These are phyloP conservation scores for Creontiades dilutus DNA, from an alignment of 2,888 invertebrate species.

Conservation along the genomic window DNA sequence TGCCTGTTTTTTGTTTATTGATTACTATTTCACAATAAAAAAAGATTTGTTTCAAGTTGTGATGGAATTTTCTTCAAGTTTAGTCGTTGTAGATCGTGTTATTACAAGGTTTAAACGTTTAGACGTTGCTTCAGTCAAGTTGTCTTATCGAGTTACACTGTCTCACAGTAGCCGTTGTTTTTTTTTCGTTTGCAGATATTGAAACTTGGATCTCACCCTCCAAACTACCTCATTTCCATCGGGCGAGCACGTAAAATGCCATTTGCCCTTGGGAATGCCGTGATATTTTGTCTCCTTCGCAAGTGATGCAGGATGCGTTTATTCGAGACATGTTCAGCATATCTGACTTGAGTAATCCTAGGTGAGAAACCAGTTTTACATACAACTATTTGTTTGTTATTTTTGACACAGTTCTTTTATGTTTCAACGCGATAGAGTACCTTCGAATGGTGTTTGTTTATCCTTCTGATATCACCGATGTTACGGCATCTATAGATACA, in stretches of 20 bases:
- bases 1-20: slow-evolving; percentile 40
- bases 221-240: neutral
- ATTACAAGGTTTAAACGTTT: neutral
- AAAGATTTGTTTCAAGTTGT: neutral
- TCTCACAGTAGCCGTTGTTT: neutral
- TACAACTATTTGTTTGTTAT: no score
- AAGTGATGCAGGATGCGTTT: slow-evolving; percentile 76
- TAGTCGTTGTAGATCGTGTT: neutral
- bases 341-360: slow-evolving; percentile 75
- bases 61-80: neutral
- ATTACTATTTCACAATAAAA: neutral
- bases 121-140: neutral
- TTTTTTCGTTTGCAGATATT: slow-evolving; percentile 52
- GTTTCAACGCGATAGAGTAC: no score
- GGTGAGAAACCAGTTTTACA: slow-evolving; percentile 66
- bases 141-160: no score
- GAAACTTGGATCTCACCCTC: neutral
- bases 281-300: slow-evolving; percentile 7
- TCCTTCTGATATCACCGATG: no score
- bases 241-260: neutral
- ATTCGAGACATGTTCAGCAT: slow-evolving; percentile 76
- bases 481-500: no score
- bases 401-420: no score
- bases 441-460: no score
- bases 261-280: neutral